phyloP scores from a whole-genome alignment of 2,797 vertebrate genomes.

The Brachymystax lenok region DNA sequence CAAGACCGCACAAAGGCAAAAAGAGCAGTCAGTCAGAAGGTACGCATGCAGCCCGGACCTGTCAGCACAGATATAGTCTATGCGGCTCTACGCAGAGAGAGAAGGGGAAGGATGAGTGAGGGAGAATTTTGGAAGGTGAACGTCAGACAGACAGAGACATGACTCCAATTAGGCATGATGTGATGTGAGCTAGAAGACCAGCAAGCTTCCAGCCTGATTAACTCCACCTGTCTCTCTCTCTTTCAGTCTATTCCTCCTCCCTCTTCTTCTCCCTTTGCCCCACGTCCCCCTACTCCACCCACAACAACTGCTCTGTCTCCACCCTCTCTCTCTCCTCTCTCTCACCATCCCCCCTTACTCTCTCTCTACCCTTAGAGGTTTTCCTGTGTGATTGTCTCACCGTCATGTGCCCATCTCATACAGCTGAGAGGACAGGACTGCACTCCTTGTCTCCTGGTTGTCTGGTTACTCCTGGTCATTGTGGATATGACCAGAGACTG shows the following conservation, averaged over 20 bases:
- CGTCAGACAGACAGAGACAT: slow-evolving; percentile 53
- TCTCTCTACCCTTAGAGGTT: slow-evolving; percentile 68
- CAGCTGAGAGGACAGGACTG: not conserved
- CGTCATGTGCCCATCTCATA: slow-evolving; percentile 41
- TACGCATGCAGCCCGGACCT: slow-evolving; percentile 82
- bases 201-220: slow-evolving; percentile 59
- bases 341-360: slow-evolving; percentile 24
- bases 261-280: slow-evolving; percentile 25
- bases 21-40: slow-evolving; percentile 92
- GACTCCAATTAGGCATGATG: slow-evolving; percentile 61
- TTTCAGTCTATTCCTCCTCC: slow-evolving; percentile 20
- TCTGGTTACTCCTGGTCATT: not conserved
- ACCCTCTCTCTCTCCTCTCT: slow-evolving; percentile 20
- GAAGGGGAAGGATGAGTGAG: slow-evolving; percentile 29
- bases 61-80: slow-evolving; percentile 73
- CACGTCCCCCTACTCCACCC: slow-evolving; percentile 19
- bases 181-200: slow-evolving; percentile 65
- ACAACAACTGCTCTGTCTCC: not conserved
- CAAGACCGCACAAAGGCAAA: slow-evolving; percentile 77
- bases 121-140: slow-evolving; percentile 28
- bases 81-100: slow-evolving; percentile 40
- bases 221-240: slow-evolving; percentile 39
- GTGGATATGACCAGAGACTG: slow-evolving; percentile 61
- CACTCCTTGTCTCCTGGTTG: slow-evolving; percentile 43
- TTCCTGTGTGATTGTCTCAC: slow-evolving; percentile 50